Evolutionary conservation across 64 coral and sea anemone species (phyloP), one percentile per base, ranked within the genome.

Genomic region (Actinia equina): DNA sequence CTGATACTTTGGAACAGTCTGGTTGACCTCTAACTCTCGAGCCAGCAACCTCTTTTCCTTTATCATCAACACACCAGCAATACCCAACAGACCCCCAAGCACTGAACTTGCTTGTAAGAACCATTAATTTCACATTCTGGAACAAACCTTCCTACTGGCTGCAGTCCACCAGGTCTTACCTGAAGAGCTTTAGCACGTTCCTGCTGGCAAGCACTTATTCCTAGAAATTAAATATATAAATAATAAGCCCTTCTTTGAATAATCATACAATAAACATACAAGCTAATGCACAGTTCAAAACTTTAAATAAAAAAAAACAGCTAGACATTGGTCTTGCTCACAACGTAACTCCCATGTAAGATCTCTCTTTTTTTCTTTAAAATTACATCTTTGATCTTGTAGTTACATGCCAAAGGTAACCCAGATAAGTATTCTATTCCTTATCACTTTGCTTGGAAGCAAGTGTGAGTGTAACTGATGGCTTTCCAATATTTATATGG

Each of bases 11-110:
- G 5, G 69, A 26, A 67, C 95, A 98, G 77, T 81, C 76, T 19
- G 92, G 95, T 20, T 26, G 85, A 37, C 97, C 97, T 43, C 93
- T 80, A 25, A 89, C 87, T 63, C 85, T 92, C 45, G 97, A 93
- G 30, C 85, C 91, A 26, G 58, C 51, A 44, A 93, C 12, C 46
- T 95, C 97, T 42, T 17, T 55, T 5, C 97, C 97, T 59, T 71
- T 88, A 4, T 18, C 37, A 84, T 99, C 88, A 52, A 86, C 91
- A 93, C 97, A 99, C 97, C 97, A 99, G 65, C 97, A 99, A 88
- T 84, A 99, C 4, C 97, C 97, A 59, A 90, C 86, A 3, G 97
- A 99, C 0, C 30, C 81, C 97, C 97, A 99, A n/a, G 56, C 97
- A 99, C 67, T 99, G 97, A 11, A 93, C 85, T 30, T 43, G 64